Percentiles rank a stretch among this genome's conserved stretches.
phyloP scores from a whole-genome alignment of 2,113 vertebrate genomes.

The Corythornis vintsioides region DNA sequence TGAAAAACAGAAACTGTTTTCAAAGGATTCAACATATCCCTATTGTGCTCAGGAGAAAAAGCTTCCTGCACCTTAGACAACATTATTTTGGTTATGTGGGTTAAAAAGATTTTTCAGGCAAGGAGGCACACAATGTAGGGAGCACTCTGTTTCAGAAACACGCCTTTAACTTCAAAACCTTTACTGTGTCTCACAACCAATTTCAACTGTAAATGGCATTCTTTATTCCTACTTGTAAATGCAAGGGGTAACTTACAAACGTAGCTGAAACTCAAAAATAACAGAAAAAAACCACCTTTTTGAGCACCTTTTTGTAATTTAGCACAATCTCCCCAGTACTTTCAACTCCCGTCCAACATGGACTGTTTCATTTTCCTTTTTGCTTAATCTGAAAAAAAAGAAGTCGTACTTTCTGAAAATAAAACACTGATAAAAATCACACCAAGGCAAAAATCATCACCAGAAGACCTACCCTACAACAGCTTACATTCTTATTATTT shows the following conservation, averaged over 20 bases:
- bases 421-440: neutral
- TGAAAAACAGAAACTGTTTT: slow-evolving; percentile 70
- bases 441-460: neutral
- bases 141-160: neutral
- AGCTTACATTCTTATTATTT: neutral
- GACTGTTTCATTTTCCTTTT: neutral
- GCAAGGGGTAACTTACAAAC: neutral
- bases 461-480: neutral
- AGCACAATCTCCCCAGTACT: neutral
- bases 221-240: slow-evolving; percentile 2
- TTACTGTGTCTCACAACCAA: neutral
- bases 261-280: neutral
- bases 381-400: neutral
- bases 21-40: slow-evolving; percentile 55
- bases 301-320: neutral
- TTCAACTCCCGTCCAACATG: neutral
- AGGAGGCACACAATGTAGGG: neutral
- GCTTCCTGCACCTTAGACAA: slow-evolving; percentile 9
- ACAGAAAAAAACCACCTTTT: neutral
- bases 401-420: neutral
- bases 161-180: slow-evolving; percentile 8
- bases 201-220: neutral
- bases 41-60: slow-evolving; percentile 50
- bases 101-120: slow-evolving; percentile 2
- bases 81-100: neutral